These are phyloP conservation scores for Hypolimnas misippus DNA, from an alignment of 2,888 invertebrate genomes.

Conservation along the genomic window DNA sequence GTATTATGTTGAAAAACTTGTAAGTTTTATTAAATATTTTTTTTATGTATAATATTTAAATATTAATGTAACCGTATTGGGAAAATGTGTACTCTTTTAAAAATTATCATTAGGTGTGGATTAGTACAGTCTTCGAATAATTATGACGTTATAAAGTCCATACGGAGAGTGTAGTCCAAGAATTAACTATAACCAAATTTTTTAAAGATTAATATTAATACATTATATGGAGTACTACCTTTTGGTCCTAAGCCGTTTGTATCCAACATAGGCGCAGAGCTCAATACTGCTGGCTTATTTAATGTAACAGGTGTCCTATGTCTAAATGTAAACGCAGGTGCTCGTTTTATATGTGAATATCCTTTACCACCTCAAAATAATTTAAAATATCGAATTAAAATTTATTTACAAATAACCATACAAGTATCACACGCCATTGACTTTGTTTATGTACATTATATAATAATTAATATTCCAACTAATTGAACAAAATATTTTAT, in stretches of 20 bases:
- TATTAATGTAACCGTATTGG: too few relatives aligned
- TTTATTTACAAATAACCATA: not conserved
- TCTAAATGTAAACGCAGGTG: slow-evolving; percentile 73
- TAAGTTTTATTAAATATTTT: too few relatives aligned
- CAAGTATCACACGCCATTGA: not conserved
- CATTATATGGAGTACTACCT: slow-evolving; percentile 52
- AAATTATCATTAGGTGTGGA: too few relatives aligned
- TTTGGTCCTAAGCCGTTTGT: slow-evolving; percentile 51
- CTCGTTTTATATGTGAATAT: slow-evolving; percentile 63
- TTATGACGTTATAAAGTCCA: too few relatives aligned
- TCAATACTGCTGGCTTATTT: slow-evolving; percentile 51
- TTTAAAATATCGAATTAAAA: not conserved
- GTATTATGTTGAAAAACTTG: not conserved
- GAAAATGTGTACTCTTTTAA: too few relatives aligned
- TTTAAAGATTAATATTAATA: not conserved
- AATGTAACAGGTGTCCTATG: slow-evolving; percentile 48
- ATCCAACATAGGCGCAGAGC: slow-evolving; percentile 59
- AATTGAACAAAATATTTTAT: too few relatives aligned
- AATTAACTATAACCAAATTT: too few relatives aligned
- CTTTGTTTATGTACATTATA: too few relatives aligned
- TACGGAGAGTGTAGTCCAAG: too few relatives aligned
- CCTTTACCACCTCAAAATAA: slow-evolving; percentile 63
- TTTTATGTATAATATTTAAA: too few relatives aligned
- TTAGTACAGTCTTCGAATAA: too few relatives aligned
- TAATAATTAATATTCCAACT: too few relatives aligned